Base-by-base conservation (phyloP, 2,113 vertebrate genomes). In the Centropristis striata region DNA sequence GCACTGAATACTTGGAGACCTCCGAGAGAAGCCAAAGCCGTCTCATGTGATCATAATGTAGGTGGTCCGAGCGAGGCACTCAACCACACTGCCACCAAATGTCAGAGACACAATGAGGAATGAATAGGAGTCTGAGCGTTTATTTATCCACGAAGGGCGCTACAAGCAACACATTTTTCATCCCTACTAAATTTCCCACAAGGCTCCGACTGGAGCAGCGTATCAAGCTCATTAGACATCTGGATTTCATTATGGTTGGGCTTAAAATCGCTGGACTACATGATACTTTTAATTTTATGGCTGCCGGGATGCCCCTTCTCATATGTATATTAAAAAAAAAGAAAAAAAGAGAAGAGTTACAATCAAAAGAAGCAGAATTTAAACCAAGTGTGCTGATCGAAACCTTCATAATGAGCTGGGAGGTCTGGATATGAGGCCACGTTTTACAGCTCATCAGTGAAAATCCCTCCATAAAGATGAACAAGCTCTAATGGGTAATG, bases 161-260 rank as follows among this genome's bases (percentile, higher is more conserved):
- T 75, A 80, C 73, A 72, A 88, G 82, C 70, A 91, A 88, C 69
- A 59, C 86, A 85, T 86, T 88, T 86, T 81, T 86, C 72, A 84
- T 82, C 59, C 44, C 64, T 41, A 86, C 80, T 81, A 83, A 81
- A 85, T 72, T 72, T 25, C 60, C 79, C 72, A 78, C 77, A 89
- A 78, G 66, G 67, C 74, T 87, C 79, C 4, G 27, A 85, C 78
- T 83, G 63, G 50, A 75, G 70, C 67, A 66, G 74, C 32, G 76
- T 80, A 88, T 92, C 86, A 87, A 93, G 86, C 86, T 81, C 79
- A 88, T 89, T 87, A 88, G 66, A 85, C 88, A 92, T 92, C 87
- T 92, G 88, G 75, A 85, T 55, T 55, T 81, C 57, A 87, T 93
- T 88, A 85, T 67, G 82, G 61, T 64, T 36, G 54, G 67, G 72